Percentiles rank a stretch among this genome's conserved stretches.
Conservation (phyloP, 2,888 invertebrate species). For the Leucoma salicis region DNA sequence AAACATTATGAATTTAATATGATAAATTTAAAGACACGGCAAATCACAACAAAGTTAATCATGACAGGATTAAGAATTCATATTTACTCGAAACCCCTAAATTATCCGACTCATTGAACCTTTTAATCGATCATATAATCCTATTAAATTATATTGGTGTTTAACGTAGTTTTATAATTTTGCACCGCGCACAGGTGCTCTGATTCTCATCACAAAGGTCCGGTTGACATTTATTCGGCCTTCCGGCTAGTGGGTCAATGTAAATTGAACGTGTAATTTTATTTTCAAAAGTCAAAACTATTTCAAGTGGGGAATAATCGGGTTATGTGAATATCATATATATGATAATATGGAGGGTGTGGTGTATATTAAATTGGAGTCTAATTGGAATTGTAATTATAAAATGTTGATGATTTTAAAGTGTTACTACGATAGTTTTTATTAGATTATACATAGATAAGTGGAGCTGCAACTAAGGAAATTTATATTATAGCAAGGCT, state of each 20-base stretch:
- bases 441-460: neutral
- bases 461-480: neutral
- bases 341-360: constrained; percentile 5
- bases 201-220: constrained; percentile 68
- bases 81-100: neutral
- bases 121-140: constrained; percentile 18
- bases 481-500: too few species aligned
- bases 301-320: constrained; percentile 10
- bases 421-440: neutral
- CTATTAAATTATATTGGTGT: constrained; percentile 3
- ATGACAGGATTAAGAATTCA: neutral
- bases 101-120: constrained; percentile 1
- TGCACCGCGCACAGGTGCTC: constrained; percentile 48
- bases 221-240: constrained; percentile 68
- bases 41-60: too few species aligned
- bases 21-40: too few species aligned
- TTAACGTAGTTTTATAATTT: constrained; percentile 38
- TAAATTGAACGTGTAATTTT: constrained; percentile 23
- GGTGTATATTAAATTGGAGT: constrained; percentile 1
- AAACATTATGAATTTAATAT: too few species aligned
- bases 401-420: neutral
- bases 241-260: constrained; percentile 68
- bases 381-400: constrained; percentile 5
- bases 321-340: constrained; percentile 11
- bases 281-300: constrained; percentile 18